Conservation (phyloP, 2,888 invertebrate genomes). For the Cylloceria caligata region DNA sequence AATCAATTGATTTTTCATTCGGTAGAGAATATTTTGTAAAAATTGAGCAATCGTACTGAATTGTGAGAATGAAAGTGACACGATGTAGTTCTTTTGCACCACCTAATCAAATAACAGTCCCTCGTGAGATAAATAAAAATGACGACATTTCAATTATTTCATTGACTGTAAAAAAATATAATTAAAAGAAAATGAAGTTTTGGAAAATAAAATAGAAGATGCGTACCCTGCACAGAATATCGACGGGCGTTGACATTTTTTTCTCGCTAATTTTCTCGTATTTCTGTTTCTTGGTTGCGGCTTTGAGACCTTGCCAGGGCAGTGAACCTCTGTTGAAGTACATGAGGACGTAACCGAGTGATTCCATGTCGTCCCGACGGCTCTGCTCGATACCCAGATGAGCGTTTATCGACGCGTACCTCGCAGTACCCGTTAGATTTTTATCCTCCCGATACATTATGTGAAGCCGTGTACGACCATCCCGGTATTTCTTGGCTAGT, state of each 20-base stretch:
- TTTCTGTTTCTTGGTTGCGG: constrained; percentile 99
- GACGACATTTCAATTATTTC: too few relatives aligned
- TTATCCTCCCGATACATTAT: constrained; percentile 99
- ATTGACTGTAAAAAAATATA: neutral
- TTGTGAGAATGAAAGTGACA: too few relatives aligned
- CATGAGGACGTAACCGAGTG: constrained; percentile 99
- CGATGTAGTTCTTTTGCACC: too few relatives aligned
- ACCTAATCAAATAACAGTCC: too few relatives aligned
- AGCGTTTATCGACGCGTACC: constrained; percentile 99
- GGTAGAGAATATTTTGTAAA: too few relatives aligned
- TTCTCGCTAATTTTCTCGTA: constrained; percentile 99
- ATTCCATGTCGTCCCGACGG: constrained; percentile 99
- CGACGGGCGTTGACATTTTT: constrained; percentile 99
- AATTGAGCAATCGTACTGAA: too few relatives aligned
- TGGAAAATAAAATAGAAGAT: constrained; percentile 16
- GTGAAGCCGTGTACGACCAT: constrained; percentile 95
- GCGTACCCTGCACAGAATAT: constrained; percentile 96
- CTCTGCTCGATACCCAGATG: constrained; percentile 99
- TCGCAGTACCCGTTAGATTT: constrained; percentile 94
- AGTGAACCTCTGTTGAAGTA: constrained; percentile 98
- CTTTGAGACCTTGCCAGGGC: constrained; percentile 99
- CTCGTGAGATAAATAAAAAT: too few relatives aligned
- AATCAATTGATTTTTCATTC: too few relatives aligned
- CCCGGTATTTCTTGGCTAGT: constrained; percentile 99
- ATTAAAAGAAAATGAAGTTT: neutral